phyloP scores from a whole-genome alignment of 2,113 vertebrate genomes.

The Macrotus californicus region DNA sequence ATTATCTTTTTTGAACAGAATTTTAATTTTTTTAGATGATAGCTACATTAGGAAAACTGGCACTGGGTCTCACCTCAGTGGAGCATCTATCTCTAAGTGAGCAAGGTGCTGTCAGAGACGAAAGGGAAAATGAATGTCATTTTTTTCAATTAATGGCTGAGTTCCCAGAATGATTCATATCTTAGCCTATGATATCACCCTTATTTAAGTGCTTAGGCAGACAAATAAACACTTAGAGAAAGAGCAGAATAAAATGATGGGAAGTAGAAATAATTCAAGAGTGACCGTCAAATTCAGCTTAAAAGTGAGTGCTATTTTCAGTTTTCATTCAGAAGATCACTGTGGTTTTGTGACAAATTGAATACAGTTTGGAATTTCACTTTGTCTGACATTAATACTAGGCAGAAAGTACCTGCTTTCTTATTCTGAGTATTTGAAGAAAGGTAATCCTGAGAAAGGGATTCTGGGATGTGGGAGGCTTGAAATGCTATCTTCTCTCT shows the following conservation, averaged over 20 bases:
- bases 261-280: not conserved
- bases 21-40: constrained; percentile 24
- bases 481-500: not conserved
- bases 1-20: constrained; percentile 16
- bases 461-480: not conserved
- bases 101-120: constrained; percentile 29
- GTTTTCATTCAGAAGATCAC: constrained; percentile 5
- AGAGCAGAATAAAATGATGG: constrained; percentile 20
- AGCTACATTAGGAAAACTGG: not conserved
- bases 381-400: not conserved
- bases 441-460: not conserved
- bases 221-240: constrained; percentile 62
- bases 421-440: not conserved
- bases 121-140: constrained; percentile 17
- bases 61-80: not conserved
- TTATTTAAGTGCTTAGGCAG: constrained; percentile 69
- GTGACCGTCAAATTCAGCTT: not conserved
- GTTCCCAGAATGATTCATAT: constrained; percentile 66
- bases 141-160: constrained; percentile 62
- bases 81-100: constrained; percentile 37
- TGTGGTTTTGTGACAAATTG: not conserved
- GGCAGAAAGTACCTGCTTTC: not conserved
- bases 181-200: constrained; percentile 66
- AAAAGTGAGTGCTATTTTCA: not conserved
- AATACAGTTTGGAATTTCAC: not conserved